Conservation (phyloP, 2,888 invertebrate genomes). For the Dryadula phaetusa region DNA sequence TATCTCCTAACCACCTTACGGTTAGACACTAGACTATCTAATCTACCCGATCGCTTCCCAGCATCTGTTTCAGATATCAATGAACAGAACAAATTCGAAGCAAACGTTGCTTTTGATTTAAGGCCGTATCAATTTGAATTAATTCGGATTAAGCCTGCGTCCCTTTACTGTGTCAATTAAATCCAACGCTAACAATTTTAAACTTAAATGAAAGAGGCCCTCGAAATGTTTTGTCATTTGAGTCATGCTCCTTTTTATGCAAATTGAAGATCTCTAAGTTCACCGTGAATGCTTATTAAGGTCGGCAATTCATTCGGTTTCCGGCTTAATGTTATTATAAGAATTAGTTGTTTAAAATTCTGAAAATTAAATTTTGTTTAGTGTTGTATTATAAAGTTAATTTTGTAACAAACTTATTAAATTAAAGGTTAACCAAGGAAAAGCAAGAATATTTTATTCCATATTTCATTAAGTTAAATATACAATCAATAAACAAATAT, state of each 20-base stretch:
- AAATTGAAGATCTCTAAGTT: conserved; percentile 72
- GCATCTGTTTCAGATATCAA: conserved; percentile 34
- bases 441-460: too few relatives aligned
- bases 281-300: conserved; percentile 64
- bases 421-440: background rate
- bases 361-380: conserved; percentile 60
- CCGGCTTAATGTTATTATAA: conserved; percentile 72
- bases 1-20: background rate
- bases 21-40: background rate
- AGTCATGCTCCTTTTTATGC: conserved; percentile 78
- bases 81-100: conserved; percentile 37
- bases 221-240: conserved; percentile 75
- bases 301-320: conserved; percentile 67
- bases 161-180: conserved; percentile 71
- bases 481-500: too few relatives aligned
- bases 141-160: conserved; percentile 62
- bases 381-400: background rate
- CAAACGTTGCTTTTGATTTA: conserved; percentile 52
- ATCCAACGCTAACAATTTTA: conserved; percentile 71
- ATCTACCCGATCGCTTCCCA: background rate
- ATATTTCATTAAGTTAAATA: too few relatives aligned
- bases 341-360: conserved; percentile 73
- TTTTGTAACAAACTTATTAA: background rate
- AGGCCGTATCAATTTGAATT: conserved; percentile 68
- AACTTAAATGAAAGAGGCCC: conserved; percentile 79